Evolutionary conservation across 1,140 invertebrate genomes (phyloP).

Genomic region (Formica selysi): DNA sequence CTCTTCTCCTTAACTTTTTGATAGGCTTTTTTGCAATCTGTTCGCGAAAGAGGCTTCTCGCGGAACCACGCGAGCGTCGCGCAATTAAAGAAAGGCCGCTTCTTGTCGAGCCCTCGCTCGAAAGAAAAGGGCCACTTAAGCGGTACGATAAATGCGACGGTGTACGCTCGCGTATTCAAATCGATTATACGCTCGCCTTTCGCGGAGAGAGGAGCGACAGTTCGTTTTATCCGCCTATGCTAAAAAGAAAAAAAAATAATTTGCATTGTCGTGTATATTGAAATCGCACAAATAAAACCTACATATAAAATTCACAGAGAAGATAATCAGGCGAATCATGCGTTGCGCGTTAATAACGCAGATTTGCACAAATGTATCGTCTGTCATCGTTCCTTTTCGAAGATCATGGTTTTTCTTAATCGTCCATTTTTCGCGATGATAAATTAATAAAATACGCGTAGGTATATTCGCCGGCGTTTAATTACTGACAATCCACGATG

Average conservation of each 20-base stretch:
- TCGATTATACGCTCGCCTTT: constrained; percentile 9
- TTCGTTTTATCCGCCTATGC: not conserved
- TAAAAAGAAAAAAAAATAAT: not conserved
- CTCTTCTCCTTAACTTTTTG: constrained; percentile 5
- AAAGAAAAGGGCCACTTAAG: constrained; percentile 26
- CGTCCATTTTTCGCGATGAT: constrained; percentile 39
- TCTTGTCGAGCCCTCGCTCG: not conserved
- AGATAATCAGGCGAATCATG: not conserved
- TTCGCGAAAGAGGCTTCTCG: constrained; percentile 22
- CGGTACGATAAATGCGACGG: not conserved
- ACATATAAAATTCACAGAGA: not conserved
- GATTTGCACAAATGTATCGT: not conserved
- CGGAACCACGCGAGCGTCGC: not conserved
- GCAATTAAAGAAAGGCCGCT: constrained; percentile 54
- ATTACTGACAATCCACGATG: not conserved
- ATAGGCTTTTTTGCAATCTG: constrained; percentile 40
- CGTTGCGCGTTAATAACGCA: not conserved
- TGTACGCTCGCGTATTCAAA: constrained; percentile 20
- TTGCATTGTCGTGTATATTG: not conserved
- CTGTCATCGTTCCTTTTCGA: not conserved
- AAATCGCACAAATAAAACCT: not conserved
- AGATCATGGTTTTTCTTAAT: not conserved
- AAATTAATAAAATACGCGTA: constrained; percentile 34
- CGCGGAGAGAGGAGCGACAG: not conserved
- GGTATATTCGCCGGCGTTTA: not conserved